These are phyloP conservation scores for Nematostella vectensis DNA, from an alignment of 92 coral and sea anemone genomes.

Conservation along the genomic window DNA sequence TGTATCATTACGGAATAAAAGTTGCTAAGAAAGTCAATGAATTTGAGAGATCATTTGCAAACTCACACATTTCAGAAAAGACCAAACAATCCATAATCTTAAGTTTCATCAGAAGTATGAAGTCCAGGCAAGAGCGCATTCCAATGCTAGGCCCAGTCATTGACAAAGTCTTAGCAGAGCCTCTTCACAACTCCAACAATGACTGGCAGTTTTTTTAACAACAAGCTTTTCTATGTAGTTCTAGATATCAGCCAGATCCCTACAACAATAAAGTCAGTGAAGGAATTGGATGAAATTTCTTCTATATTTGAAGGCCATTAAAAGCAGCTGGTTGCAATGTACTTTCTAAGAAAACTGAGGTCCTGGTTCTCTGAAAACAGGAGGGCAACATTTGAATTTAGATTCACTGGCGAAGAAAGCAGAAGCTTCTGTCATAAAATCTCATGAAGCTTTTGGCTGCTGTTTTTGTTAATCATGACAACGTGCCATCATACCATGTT, in stretches of 20 bases:
- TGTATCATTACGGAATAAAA: conserved; percentile 20
- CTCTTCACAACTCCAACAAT: conserved; percentile 45
- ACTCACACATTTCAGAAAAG: conserved; percentile 32
- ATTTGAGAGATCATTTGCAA: conserved; percentile 2
- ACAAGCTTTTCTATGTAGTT: conserved; percentile 11
- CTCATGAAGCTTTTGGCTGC: conserved; percentile 48
- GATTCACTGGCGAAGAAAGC: conserved; percentile 54
- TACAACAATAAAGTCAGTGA: conserved; percentile 1
- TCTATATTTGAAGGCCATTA: conserved; percentile 11
- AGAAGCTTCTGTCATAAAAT: conserved; percentile 41
- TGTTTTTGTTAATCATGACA: conserved; percentile 15
- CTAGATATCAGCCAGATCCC: conserved; percentile 27
- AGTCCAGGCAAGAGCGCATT: conserved; percentile 26
- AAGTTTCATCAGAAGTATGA: conserved; percentile 16
- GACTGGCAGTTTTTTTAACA: conserved; percentile 48
- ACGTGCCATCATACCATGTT: conserved; percentile 5
- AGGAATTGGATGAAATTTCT: conserved; percentile 7
- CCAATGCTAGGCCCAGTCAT: conserved; percentile 28
- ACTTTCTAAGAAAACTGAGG: conserved; percentile 6
- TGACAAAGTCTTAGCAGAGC: conserved; percentile 27
- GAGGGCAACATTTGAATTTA: conserved; percentile 9
- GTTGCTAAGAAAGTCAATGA: conserved; percentile 24
- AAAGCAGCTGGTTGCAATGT: no score
- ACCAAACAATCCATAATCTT: conserved; percentile 36
- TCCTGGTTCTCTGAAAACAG: conserved; percentile 9